Evolutionary conservation across 2,888 invertebrate genomes (phyloP), one percentile per base, ranked within the genome.

Genomic region (Chloroclystis v-ata): DNA sequence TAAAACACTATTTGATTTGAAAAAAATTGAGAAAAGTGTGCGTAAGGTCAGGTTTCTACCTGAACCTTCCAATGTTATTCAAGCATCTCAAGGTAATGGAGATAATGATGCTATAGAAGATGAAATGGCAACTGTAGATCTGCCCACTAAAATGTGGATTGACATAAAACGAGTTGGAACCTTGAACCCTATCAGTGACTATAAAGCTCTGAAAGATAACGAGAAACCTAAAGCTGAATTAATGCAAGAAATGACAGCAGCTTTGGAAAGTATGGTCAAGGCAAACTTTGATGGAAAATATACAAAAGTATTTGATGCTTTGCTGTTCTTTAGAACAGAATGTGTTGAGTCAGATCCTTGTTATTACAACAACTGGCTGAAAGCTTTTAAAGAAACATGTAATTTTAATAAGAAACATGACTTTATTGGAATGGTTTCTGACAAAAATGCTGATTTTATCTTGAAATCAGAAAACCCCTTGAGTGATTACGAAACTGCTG

Each of bases 121-220:
- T 48, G 57, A 58, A 37, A 64, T 69, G 33, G 61, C 77, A 48
- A 77, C 74, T 60, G 62, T 84, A 33, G 55, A 74, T 26, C 52
- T 82, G 28, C 70, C 75, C 39, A 62, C 64, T 10, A 71, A 70
- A 56, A 32, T 48, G 38, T 56, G 46, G 3, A 43, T 43, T 24
- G 58, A 63, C 42, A 60, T 72, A n/a, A 69, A 57, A 24, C 72
- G 61, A 42, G 89, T 93, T 42, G 90, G 93, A 0, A 89, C 91
- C 5, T 67, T 89, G 1, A 88, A 89, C 24, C 93, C 93, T 0
- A 82, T 89, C 3, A 83, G 85, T 43, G 93, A 93, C 67, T 93
- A 90, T 58, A 72, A 72, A 52, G 61, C 65, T 12, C 78, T 92
- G 43, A 69, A 79, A 38, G 65, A 67, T 9, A 66, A 73, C 58